Percentiles rank a stretch among this genome's conserved stretches.
These are phyloP conservation scores for Drosophila ustulata DNA, from an alignment of 2,888 invertebrate species.

Conservation along the genomic window DNA sequence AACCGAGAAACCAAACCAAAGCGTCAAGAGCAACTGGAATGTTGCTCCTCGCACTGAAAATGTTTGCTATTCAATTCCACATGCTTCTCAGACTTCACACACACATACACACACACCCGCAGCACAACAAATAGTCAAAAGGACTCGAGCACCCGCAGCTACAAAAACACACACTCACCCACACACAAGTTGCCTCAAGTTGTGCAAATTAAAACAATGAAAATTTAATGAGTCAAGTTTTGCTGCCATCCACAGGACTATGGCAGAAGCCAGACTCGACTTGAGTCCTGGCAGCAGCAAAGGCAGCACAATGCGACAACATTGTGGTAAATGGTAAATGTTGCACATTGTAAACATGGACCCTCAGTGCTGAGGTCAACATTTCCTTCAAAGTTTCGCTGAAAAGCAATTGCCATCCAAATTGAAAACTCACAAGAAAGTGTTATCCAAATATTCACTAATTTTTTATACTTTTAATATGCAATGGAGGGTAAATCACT, in stretches of 20 bases:
- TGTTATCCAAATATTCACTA: background rate
- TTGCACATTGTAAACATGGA: slow-evolving; percentile 3
- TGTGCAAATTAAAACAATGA: slow-evolving; percentile 72
- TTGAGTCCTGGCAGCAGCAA: slow-evolving; percentile 17
- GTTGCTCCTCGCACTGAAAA: slow-evolving; percentile 11
- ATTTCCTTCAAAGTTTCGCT: slow-evolving; percentile 7
- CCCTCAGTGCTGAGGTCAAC: slow-evolving; percentile 1
- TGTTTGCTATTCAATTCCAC: slow-evolving; percentile 29
- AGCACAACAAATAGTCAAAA: slow-evolving; percentile 26
- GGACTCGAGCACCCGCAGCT: slow-evolving; percentile 20
- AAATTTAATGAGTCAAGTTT: slow-evolving; percentile 71
- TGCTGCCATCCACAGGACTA: slow-evolving; percentile 26
- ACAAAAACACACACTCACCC: slow-evolving; percentile 20
- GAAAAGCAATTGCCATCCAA: background rate
- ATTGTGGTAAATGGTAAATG: slow-evolving; percentile 20
- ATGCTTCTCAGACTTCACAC: slow-evolving; percentile 18
- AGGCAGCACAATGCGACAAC: slow-evolving; percentile 28
- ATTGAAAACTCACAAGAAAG: background rate
- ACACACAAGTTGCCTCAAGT: slow-evolving; percentile 24
- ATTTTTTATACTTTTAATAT: background rate
- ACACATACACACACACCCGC: slow-evolving; percentile 2
- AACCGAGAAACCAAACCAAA: slow-evolving; percentile 27
- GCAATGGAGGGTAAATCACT: background rate
- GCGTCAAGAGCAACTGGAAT: slow-evolving; percentile 17
- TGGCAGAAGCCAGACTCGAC: slow-evolving; percentile 4